Conservation (phyloP, 1,140 invertebrate species). For the Mya arenaria region DNA sequence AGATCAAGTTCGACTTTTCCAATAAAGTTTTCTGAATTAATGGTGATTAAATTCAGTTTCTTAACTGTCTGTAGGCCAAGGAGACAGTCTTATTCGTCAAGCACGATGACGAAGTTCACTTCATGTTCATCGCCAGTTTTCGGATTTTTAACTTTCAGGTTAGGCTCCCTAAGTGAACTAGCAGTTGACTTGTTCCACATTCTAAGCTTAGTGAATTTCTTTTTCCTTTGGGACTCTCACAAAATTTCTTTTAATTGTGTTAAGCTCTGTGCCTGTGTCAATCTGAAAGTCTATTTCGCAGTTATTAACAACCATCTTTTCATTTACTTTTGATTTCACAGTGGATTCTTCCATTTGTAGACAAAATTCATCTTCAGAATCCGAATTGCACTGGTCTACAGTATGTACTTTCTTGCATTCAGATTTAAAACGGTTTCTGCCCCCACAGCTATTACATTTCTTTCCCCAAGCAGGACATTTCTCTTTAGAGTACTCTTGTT, state of each 20-base stretch:
- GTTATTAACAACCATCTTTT: slow-evolving; percentile 21
- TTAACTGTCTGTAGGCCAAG: background rate
- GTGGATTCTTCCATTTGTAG: background rate
- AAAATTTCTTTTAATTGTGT: background rate
- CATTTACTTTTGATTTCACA: background rate
- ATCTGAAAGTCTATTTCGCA: slow-evolving; percentile 31
- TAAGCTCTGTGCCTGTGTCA: slow-evolving; percentile 21
- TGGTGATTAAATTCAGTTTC: slow-evolving; percentile 1
- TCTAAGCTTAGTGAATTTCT: background rate
- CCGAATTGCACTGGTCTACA: no score
- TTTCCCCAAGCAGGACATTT: slow-evolving; percentile 14
- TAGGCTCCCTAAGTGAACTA: slow-evolving; percentile 5
- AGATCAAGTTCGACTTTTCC: slow-evolving; percentile 15
- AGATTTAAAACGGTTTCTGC: background rate
- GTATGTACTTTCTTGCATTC: slow-evolving; percentile 26
- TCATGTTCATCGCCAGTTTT: background rate
- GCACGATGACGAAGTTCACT: slow-evolving; percentile 25
- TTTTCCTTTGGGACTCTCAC: background rate
- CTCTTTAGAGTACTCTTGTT: slow-evolving; percentile 1
- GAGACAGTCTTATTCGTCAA: background rate
- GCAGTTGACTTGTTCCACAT: slow-evolving; percentile 34
- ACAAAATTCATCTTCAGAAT: slow-evolving; percentile 23
- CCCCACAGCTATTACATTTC: slow-evolving; percentile 5
- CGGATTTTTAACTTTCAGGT: slow-evolving; percentile 28
- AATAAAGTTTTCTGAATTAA: slow-evolving; percentile 13